Percentiles rank a stretch among this genome's conserved stretches.
These are phyloP conservation scores for Mactromeris polynyma DNA, from an alignment of 2,888 invertebrate genomes.

Conservation along the genomic window DNA sequence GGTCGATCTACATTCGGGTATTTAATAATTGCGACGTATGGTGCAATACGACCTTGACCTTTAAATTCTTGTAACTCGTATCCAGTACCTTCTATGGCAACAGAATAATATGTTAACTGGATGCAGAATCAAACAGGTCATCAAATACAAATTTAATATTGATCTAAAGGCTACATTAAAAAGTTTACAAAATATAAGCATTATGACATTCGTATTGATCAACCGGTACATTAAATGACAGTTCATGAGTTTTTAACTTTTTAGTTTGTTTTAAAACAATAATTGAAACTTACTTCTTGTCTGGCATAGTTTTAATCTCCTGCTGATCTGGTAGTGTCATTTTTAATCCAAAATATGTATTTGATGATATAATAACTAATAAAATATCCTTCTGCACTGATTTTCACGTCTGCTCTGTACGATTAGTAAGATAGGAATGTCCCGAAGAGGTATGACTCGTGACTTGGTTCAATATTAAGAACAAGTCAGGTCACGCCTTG, in stretches of 20 bases:
- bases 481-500: slow-evolving; percentile 22
- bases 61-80: neutral
- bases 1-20: neutral
- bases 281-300: slow-evolving; percentile 58
- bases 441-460: slow-evolving; percentile 9
- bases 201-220: neutral
- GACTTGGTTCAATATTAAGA: slow-evolving; percentile 26
- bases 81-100: neutral
- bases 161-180: no score
- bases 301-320: slow-evolving; percentile 56
- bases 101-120: neutral
- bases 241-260: neutral
- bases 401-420: slow-evolving; percentile 30
- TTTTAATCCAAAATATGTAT: slow-evolving; percentile 41
- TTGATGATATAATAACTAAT: neutral
- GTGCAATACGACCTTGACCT: slow-evolving; percentile 66
- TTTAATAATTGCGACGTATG: slow-evolving; percentile 44
- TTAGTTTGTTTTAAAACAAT: neutral
- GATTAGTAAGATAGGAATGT: slow-evolving; percentile 37
- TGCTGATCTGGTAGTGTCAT: slow-evolving; percentile 67
- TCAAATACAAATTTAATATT: neutral
- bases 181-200: neutral
- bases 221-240: neutral
- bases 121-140: neutral
- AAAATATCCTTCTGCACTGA: neutral